Conservation (phyloP, 2,888 invertebrate species). For the Syritta pipiens region DNA sequence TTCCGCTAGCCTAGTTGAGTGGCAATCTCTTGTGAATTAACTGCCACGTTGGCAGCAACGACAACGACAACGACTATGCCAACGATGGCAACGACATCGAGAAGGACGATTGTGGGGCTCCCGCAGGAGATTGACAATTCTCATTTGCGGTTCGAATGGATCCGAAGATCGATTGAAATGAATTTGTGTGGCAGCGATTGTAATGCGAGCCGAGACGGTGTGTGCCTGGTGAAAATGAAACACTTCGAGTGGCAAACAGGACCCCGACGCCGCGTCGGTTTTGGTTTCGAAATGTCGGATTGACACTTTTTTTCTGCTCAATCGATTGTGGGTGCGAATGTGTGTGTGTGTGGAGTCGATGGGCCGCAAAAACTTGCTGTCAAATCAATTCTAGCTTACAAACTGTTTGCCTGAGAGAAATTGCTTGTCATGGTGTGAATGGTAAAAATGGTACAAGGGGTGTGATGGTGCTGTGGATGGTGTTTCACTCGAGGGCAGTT, state of each 20-base stretch:
- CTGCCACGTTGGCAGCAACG: slow-evolving; percentile 22
- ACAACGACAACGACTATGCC: neutral
- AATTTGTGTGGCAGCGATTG: slow-evolving; percentile 35
- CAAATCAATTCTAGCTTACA: slow-evolving; percentile 54
- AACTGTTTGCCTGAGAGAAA: slow-evolving; percentile 38
- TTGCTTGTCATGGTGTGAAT: slow-evolving; percentile 35
- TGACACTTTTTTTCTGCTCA: slow-evolving; percentile 34
- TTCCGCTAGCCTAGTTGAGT: slow-evolving; percentile 62
- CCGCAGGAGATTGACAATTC: slow-evolving; percentile 58
- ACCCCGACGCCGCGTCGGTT: neutral
- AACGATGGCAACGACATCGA: too few species aligned
- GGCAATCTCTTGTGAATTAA: slow-evolving; percentile 66
- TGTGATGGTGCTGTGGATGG: too few species aligned
- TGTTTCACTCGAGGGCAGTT: neutral
- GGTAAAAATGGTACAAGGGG: neutral
- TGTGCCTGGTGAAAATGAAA: slow-evolving; percentile 5
- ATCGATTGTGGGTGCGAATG: slow-evolving; percentile 35
- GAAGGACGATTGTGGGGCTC: slow-evolving; percentile 16
- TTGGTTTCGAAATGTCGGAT: slow-evolving; percentile 15
- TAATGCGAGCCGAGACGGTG: slow-evolving; percentile 33
- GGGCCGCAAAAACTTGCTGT: slow-evolving; percentile 57
- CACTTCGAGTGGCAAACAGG: slow-evolving; percentile 8
- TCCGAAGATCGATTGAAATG: slow-evolving; percentile 45
- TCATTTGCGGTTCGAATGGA: slow-evolving; percentile 51
- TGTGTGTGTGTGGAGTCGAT: slow-evolving; percentile 23